Evolutionary conservation across 2,797 vertebrate genomes (phyloP), one percentile per base, ranked within the genome.

Genomic region (Pelochelys cantorii): DNA sequence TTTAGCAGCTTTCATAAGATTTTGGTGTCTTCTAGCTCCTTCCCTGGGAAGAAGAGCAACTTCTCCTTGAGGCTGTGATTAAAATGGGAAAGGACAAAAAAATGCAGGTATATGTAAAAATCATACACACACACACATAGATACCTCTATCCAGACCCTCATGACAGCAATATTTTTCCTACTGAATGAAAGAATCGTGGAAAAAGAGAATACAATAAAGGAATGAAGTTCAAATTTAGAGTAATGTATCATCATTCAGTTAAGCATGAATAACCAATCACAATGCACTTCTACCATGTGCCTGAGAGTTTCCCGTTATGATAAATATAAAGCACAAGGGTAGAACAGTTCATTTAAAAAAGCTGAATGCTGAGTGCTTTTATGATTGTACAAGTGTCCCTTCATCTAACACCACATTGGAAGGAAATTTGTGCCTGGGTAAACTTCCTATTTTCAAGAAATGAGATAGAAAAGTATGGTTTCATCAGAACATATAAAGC

Each of bases 41-140:
- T 89, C 42, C 77, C 62, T 94, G 25, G 65, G 42, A 1, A 0
- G 68, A 82, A 79, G 11, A 91, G 42, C 54, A 79, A 59, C 52
- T 92, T 91, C 87, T 85, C 56, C 85, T 84, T 60, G 62, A 94
- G 85, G 53, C 52, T 62, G 87, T 59, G 29, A 92, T 94, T 95
- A 86, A 48, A 90, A 90, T 20, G 5, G 55, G 90, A 93, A 86
- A 57, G n/a, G 25, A 7, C 85, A 90, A 89, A 62, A 1, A n/a
- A 34, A 34, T 54, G 20, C 52, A 78, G 37, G 4, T n/a, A 20
- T 5, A 2, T 48, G 79, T 25, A 27, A 11, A 88, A 27, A 48
- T 18, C n/a, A 68, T 18, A 37, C n/a, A 37, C 34, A 34, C 31
- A 65, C 14, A 15, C 5, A 71, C 3, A 11, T 20, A 29, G 29